Base-by-base conservation (phyloP, 2,113 vertebrate species). In the Lucifuga dentata region DNA sequence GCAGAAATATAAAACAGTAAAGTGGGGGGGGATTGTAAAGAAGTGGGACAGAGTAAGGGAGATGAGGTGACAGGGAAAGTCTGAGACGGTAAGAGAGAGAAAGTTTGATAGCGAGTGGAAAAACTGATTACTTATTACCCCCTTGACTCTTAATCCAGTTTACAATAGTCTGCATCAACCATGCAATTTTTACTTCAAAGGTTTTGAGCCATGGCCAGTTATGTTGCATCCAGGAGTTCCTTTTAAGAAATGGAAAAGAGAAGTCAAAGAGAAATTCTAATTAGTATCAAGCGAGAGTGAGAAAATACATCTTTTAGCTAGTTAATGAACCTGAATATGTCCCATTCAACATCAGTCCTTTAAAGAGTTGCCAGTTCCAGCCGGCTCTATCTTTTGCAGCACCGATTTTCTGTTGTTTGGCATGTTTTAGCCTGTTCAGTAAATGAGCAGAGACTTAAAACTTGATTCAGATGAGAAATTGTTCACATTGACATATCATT, bases 181-280 rank as follows among this genome's bases (percentile, higher is more conserved):
- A 83, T 68, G 82, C 83, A 89, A 89, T 92, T 90, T 29, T 88
- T 41, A 91, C 89, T 84, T 91, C 86, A 92, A 91, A 90, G 86
- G 76, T 84, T 87, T 62, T 81, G 84, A 84, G 76, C 53, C 64
- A 64, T n/a, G 26, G 81, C 84, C 87, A 90, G 87, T 90, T 90
- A 81, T 70, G 38, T 80, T 56, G 73, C 74, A 81, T 87, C 86
- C 84, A 78, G 76, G 62, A 67, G 62, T 86, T 88, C 60, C 76
- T 61, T 81, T 83, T 77, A 73, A 73, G 81, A 82, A 72, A 29
- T 8, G 11, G 45, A 60, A 36, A 73, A 80, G 77, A 8, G 16
- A 59, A 57, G 83, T 85, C 83, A 88, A 86, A 86, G 77, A 51
- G 73, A 83, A 29, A 84, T 86, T 64, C 66, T 87, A 90, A 89